A percentile compares a stretch with the other conserved stretches of the same genome.
phyloP scores from a whole-genome alignment of 1,140 invertebrate genomes.

The Drosophila sproati region DNA sequence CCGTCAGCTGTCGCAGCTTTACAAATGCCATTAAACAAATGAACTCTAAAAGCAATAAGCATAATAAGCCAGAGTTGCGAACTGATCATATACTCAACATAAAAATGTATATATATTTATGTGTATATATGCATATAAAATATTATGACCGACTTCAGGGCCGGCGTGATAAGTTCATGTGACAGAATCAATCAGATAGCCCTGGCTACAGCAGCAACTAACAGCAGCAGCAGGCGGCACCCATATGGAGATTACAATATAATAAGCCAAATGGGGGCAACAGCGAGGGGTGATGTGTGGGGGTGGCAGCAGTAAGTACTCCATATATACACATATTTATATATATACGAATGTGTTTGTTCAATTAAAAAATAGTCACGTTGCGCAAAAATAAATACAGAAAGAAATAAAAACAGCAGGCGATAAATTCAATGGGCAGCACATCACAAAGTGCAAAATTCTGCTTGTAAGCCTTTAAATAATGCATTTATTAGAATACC shows the following conservation, averaged over 20 bases:
- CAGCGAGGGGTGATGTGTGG: background rate
- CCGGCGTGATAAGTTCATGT: constrained; percentile 66
- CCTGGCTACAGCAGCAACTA: constrained; percentile 1
- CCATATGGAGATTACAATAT: constrained; percentile 75
- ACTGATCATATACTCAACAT: constrained; percentile 30
- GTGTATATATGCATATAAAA: background rate
- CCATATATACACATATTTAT: background rate
- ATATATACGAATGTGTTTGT: constrained; percentile 4
- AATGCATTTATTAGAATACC: constrained; percentile 12
- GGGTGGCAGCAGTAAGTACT: background rate
- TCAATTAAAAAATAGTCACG: constrained; percentile 76
- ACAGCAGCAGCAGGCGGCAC: constrained; percentile 38
- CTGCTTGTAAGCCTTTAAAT: constrained; percentile 26
- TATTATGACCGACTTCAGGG: constrained; percentile 69
- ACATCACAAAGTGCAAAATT: constrained; percentile 21
- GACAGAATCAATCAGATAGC: constrained; percentile 71
- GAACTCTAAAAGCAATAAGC: constrained; percentile 70
- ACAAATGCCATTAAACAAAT: constrained; percentile 73
- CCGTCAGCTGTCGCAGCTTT: constrained; percentile 8
- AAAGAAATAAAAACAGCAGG: constrained; percentile 31
- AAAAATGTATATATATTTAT: background rate
- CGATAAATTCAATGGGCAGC: constrained; percentile 23
- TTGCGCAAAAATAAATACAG: constrained; percentile 24
- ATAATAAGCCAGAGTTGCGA: constrained; percentile 54
- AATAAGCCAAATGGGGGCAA: constrained; percentile 50